These are phyloP conservation scores for Iphiclides podalirius DNA, from an alignment of 2,888 invertebrate species.

Conservation along the genomic window DNA sequence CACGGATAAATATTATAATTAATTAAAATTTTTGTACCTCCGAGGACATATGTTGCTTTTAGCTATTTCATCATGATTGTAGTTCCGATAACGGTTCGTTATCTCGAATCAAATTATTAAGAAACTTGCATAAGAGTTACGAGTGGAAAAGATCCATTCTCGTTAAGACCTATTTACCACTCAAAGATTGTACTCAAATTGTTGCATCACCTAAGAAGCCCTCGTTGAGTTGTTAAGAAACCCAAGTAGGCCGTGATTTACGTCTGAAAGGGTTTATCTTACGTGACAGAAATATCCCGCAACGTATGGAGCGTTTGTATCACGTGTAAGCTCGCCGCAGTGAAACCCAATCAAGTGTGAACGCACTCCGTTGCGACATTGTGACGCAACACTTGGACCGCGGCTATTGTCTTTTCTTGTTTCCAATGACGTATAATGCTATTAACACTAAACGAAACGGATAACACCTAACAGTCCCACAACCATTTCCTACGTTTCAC, in stretches of 20 bases:
- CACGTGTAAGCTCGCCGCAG: slow-evolving; percentile 24
- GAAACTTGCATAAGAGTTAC: no score
- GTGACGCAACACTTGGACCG: slow-evolving; percentile 12
- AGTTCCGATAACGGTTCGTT: no score
- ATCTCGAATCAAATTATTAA: no score
- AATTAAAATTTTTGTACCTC: no score
- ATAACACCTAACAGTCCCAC: not conserved
- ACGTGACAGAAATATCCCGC: slow-evolving; percentile 15
- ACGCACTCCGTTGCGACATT: slow-evolving; percentile 43
- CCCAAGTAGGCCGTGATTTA: slow-evolving; percentile 6
- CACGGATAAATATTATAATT: no score
- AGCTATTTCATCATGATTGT: no score
- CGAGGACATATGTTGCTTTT: no score
- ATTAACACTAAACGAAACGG: not conserved
- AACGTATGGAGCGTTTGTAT: slow-evolving; percentile 7
- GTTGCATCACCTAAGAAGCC: not conserved
- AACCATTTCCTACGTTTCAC: not conserved
- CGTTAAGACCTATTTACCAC: no score
- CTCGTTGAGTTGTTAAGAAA: slow-evolving; percentile 8
- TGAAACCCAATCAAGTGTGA: slow-evolving; percentile 64
- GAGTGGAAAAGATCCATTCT: no score
- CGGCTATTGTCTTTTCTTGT: slow-evolving; percentile 21
- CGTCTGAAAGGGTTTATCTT: slow-evolving; percentile 9
- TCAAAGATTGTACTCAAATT: no score
- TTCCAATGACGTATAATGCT: slow-evolving; percentile 14